These are phyloP conservation scores for Seira musarum DNA, from an alignment of 2,888 invertebrate genomes.

Conservation along the genomic window DNA sequence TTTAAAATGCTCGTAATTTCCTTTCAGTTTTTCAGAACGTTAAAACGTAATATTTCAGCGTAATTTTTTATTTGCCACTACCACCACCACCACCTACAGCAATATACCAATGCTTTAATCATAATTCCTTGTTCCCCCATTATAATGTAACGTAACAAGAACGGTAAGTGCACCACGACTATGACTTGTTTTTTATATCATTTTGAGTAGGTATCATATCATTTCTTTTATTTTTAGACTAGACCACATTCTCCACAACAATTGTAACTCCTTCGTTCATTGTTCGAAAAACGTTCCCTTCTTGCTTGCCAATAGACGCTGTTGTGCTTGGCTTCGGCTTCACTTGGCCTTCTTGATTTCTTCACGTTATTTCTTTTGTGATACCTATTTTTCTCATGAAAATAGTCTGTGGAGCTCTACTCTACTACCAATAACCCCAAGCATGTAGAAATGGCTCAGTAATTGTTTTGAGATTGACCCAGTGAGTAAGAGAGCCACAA, in stretches of 20 bases:
- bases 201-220: constrained; percentile 6
- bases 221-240: too few relatives aligned
- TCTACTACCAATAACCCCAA: too few relatives aligned
- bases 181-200: too few relatives aligned
- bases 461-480: constrained; percentile 57
- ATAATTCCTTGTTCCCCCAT: neutral
- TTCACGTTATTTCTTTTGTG: neutral
- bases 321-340: neutral
- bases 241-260: too few relatives aligned
- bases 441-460: too few relatives aligned
- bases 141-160: too few relatives aligned
- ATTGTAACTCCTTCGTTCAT: too few relatives aligned
- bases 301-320: too few relatives aligned
- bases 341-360: constrained; percentile 18
- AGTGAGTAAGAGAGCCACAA: constrained; percentile 14
- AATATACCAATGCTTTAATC: constrained; percentile 15
- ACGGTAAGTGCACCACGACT: too few relatives aligned
- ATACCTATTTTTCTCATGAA: constrained; percentile 14
- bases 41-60: constrained; percentile 4
- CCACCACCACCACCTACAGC: constrained; percentile 9
- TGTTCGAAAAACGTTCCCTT: too few relatives aligned
- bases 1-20: constrained; percentile 37
- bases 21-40: constrained; percentile 33
- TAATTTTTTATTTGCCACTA: neutral
- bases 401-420: too few relatives aligned